Evolutionary conservation across 2,888 invertebrate genomes (phyloP), one percentile per base, ranked within the genome.

Genomic region (Trichopoda pennipes): DNA sequence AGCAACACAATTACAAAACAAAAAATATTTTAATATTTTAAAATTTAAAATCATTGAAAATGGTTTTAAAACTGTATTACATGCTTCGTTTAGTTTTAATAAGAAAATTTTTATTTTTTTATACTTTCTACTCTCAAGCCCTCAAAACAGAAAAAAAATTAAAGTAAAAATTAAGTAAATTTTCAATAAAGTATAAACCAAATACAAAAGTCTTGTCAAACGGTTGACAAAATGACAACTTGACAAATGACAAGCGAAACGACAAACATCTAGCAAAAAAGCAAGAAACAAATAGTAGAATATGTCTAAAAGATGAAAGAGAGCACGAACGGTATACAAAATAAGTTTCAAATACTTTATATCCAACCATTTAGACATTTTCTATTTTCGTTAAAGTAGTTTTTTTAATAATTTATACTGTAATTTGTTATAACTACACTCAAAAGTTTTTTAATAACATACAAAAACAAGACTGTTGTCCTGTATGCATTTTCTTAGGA

Each of bases 201-300:
- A 78, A 78, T 78, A 74, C 73, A 81, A 78, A 78, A 77, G 78
- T 81, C 81, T 78, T 81, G 78, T 81, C 81, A 81, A 70, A 70
- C 74, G 28, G 78, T 74, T 28, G 28, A 28, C 28, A 28, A 28
- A 28, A 28, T 81, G 81, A 81, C 81, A 81, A 78, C 74, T 66
- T 81, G 81, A 81, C 81, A 81, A 81, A 78, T 81, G 78, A 81
- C 69, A 81, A 63, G 81, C 77, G 68, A 77, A 77, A 76, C 56
- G 69, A 72, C 53, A 47, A 60, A 70, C 53, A 79, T 60, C 49
- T 42, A 32, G 35, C 38, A 49, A 28, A 75, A 66, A 51, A 32
- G 68, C 42, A 16, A 68, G 60, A 19, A 51, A 32, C 10, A 51
- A 55, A 10, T 17, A 64, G 28, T 3, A 38, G 14, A 14, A 10